These are phyloP conservation scores for Pogonognathellus flavescens DNA, from an alignment of 1,140 invertebrate genomes.

Conservation along the genomic window DNA sequence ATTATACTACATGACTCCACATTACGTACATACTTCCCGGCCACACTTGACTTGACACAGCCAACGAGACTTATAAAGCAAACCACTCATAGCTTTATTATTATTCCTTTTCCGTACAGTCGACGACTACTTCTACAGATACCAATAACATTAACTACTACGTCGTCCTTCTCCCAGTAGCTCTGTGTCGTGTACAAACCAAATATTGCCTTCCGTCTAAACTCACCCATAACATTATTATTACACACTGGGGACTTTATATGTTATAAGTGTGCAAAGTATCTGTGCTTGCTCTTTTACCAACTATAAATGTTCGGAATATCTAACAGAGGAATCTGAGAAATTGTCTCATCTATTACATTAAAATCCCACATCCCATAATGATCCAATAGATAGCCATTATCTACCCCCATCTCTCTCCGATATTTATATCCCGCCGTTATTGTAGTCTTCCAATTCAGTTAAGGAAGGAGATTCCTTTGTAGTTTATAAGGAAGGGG, in stretches of 20 bases:
- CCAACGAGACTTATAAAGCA: neutral
- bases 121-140: neutral
- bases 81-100: slow-evolving; percentile 23
- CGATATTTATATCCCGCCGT: too few species aligned
- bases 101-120: slow-evolving; percentile 33
- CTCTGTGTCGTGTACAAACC: neutral
- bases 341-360: slow-evolving; percentile 34
- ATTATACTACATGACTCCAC: neutral
- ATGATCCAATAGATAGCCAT: neutral
- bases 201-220: neutral
- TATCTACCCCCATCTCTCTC: neutral
- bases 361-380: slow-evolving; percentile 22
- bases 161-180: neutral
- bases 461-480: too few species aligned
- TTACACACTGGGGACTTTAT: too few species aligned
- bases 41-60: slow-evolving; percentile 23
- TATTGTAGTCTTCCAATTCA: too few species aligned
- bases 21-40: slow-evolving; percentile 26
- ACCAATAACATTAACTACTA: neutral
- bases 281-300: neutral
- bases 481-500: neutral
- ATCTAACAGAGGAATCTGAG: neutral
- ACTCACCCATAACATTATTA: neutral
- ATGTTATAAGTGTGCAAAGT: too few species aligned
- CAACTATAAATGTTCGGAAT: neutral